Percentiles rank a stretch among this genome's conserved stretches.
phyloP scores from a whole-genome alignment of 2,113 vertebrate species.

The Dipodomys stephensi region DNA sequence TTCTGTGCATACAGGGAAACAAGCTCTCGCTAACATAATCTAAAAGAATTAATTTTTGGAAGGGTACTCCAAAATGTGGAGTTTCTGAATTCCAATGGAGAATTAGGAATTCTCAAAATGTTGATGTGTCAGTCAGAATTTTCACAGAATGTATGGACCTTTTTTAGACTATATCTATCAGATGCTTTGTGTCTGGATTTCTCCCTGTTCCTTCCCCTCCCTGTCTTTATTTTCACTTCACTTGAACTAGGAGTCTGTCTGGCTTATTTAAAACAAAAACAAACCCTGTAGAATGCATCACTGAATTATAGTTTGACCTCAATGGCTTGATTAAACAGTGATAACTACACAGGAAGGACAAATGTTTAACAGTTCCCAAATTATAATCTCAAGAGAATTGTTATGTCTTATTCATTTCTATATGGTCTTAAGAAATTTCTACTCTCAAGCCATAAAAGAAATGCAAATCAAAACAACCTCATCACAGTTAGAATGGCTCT shows the following conservation, averaged over 20 bases:
- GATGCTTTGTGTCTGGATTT: not conserved
- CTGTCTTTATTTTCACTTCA: not conserved
- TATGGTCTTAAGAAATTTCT: not conserved
- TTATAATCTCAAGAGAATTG: slow-evolving; percentile 24
- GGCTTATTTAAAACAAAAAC: not conserved
- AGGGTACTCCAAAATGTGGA: not conserved
- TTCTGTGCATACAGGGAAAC: not conserved
- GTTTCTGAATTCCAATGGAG: not conserved
- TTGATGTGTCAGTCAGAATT: not conserved
- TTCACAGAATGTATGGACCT: not conserved
- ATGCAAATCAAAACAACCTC: no score
- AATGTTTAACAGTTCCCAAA: not conserved
- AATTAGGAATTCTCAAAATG: not conserved
- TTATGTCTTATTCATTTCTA: not conserved
- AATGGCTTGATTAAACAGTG: not conserved
- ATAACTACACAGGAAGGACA: not conserved
- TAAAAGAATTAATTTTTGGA: not conserved
- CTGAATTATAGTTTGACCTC: not conserved
- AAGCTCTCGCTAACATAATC: not conserved
- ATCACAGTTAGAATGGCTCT: no score
- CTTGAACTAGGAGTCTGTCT: not conserved
- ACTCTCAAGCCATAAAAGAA: no score
- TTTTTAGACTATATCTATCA: not conserved
- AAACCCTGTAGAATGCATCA: not conserved
- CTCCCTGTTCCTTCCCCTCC: not conserved